Evolutionary conservation across 2,888 invertebrate genomes (phyloP).

Genomic region (Mythimna pallens): DNA sequence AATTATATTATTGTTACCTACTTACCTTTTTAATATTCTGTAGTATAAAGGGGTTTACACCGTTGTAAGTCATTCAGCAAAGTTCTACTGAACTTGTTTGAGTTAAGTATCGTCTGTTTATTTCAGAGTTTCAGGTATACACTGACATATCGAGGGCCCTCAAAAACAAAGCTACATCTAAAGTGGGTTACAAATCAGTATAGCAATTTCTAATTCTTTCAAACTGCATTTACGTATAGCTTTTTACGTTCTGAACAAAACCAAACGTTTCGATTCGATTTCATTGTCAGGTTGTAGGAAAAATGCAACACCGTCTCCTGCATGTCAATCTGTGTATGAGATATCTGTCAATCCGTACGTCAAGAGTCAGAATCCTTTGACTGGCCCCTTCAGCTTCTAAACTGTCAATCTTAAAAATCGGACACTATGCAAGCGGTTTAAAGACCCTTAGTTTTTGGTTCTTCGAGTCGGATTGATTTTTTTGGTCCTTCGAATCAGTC

Average conservation of each 20-base stretch:
- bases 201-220: background rate
- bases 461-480: constrained; percentile 8
- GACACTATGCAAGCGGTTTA: constrained; percentile 14
- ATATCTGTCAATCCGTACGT: constrained; percentile 8
- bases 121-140: background rate
- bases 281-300: background rate
- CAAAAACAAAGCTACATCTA: background rate
- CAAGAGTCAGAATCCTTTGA: constrained; percentile 16
- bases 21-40: constrained; percentile 1
- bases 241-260: background rate
- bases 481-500: constrained; percentile 9
- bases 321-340: constrained; percentile 18
- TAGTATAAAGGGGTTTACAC: constrained; percentile 1
- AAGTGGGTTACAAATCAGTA: too few species aligned
- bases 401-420: constrained; percentile 14
- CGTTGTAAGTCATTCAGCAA: constrained; percentile 10
- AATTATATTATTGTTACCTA: constrained; percentile 8
- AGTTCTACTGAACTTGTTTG: constrained; percentile 5
- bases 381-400: constrained; percentile 5
- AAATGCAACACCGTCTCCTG: background rate
- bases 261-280: too few species aligned
- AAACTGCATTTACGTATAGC: background rate
- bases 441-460: constrained; percentile 18
- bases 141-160: too few species aligned
- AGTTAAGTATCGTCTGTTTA: background rate